A percentile compares a stretch with the other conserved stretches of the same genome.
phyloP scores from a whole-genome alignment of 2,888 invertebrate genomes.

The Agrotis ipsilon region DNA sequence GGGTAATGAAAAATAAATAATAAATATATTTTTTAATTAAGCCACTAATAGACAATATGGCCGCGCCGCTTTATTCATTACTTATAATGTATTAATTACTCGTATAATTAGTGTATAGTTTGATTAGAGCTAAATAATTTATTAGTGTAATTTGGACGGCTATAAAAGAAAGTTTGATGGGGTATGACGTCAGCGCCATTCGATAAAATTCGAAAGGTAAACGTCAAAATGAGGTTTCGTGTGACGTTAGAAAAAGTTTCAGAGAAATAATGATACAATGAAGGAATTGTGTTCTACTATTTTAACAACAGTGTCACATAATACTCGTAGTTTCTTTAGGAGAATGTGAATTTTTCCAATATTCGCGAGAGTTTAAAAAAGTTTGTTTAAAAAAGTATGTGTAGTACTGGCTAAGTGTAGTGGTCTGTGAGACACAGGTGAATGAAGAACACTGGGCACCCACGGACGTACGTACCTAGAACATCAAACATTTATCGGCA shows the following conservation, averaged over 20 bases:
- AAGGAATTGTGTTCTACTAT: not conserved
- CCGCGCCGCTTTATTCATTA: conserved; percentile 58
- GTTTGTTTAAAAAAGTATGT: too few relatives aligned
- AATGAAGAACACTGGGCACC: conserved; percentile 11
- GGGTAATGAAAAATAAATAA: conserved; percentile 64
- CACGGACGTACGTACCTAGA: conserved; percentile 37
- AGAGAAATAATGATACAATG: not conserved
- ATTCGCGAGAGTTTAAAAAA: not conserved
- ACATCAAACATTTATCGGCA: conserved; percentile 63
- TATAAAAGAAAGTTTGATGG: conserved; percentile 71
- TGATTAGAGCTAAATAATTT: conserved; percentile 73
- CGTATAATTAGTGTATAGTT: conserved; percentile 74
- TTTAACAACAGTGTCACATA: not conserved
- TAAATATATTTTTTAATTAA: conserved; percentile 67
- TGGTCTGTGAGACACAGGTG: conserved; percentile 2
- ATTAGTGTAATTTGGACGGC: conserved; percentile 69
- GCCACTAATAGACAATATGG: conserved; percentile 65
- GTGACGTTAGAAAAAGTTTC: not conserved
- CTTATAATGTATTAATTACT: conserved; percentile 71
- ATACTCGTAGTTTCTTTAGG: too few relatives aligned
- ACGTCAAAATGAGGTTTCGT: conserved; percentile 8
- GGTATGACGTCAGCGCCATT: conserved; percentile 59
- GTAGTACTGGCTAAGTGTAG: not conserved
- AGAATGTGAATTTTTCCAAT: not conserved
- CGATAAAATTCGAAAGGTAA: conserved; percentile 48